Percentiles rank a stretch among this genome's conserved stretches.
These are phyloP conservation scores for Drepana falcataria DNA, from an alignment of 2,888 invertebrate genomes.

Conservation along the genomic window DNA sequence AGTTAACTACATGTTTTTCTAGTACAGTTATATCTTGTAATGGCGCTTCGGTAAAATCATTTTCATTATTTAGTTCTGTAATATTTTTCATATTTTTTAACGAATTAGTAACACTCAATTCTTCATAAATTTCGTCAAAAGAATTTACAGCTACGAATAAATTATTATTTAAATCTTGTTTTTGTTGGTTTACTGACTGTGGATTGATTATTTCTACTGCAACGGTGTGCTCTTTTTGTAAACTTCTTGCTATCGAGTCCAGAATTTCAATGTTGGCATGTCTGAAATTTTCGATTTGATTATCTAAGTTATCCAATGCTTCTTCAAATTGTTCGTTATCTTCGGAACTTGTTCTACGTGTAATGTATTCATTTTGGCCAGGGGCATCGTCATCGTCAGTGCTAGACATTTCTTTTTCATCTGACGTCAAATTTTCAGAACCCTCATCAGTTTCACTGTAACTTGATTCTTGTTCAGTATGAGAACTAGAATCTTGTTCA, in stretches of 20 bases:
- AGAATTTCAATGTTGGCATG: slow-evolving; percentile 63
- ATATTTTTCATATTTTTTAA: too few relatives aligned
- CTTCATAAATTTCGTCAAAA: slow-evolving; percentile 71
- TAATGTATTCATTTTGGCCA: slow-evolving; percentile 7
- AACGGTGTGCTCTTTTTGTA: slow-evolving; percentile 60
- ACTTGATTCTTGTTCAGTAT: slow-evolving; percentile 65
- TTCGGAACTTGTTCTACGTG: slow-evolving; percentile 61
- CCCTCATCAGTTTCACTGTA: slow-evolving; percentile 65
- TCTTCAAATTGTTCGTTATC: slow-evolving; percentile 73
- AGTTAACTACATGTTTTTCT: slow-evolving; percentile 31
- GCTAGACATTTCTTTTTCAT: slow-evolving; percentile 52
- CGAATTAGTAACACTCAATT: slow-evolving; percentile 30
- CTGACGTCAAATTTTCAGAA: slow-evolving; percentile 57
- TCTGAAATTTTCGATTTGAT: slow-evolving; percentile 56
- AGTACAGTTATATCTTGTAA: slow-evolving; percentile 10
- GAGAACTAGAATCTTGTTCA: slow-evolving; percentile 57
- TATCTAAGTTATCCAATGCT: slow-evolving; percentile 68
- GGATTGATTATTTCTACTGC: slow-evolving; percentile 34
- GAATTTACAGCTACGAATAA: slow-evolving; percentile 50
- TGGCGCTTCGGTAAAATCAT: neutral
- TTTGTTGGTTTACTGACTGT: slow-evolving; percentile 12
- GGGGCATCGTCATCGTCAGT: slow-evolving; percentile 34
- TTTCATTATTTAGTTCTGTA: slow-evolving; percentile 3
- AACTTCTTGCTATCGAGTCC: slow-evolving; percentile 65
- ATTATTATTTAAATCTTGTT: slow-evolving; percentile 59